These are phyloP conservation scores for Diplodus puntazzo DNA, from an alignment of 2,797 vertebrate genomes.

Conservation along the genomic window DNA sequence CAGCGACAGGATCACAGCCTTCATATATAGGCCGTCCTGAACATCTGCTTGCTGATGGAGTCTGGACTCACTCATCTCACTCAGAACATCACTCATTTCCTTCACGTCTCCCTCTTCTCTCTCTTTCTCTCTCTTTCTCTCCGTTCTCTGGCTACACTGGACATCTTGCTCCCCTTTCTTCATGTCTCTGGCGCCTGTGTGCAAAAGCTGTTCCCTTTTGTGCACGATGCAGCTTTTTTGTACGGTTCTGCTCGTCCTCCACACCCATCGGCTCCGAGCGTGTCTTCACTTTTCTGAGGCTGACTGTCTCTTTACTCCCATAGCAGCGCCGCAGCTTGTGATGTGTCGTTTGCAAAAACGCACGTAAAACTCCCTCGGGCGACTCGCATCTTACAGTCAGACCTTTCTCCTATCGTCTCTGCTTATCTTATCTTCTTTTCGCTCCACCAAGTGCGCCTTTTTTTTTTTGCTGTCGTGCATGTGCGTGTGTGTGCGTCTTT, in stretches of 20 bases:
- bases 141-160: constrained; percentile 50
- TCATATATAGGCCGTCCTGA: constrained; percentile 28
- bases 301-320: constrained; percentile 35
- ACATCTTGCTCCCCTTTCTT: constrained; percentile 58
- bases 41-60: constrained; percentile 69
- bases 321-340: constrained; percentile 33
- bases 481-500: constrained; percentile 22
- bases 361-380: constrained; percentile 9
- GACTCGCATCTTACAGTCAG: constrained; percentile 33
- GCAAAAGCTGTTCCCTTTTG: constrained; percentile 25
- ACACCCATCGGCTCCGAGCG: constrained; percentile 38
- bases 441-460: constrained; percentile 42
- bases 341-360: constrained; percentile 49
- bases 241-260: constrained; percentile 54
- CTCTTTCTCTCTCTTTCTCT: constrained; percentile 31
- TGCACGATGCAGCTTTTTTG: constrained; percentile 39
- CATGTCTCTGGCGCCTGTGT: constrained; percentile 50
- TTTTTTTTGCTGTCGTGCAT: constrained; percentile 20
- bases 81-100: constrained; percentile 57
- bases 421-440: constrained; percentile 18
- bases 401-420: constrained; percentile 6
- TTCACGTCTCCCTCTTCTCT: background rate
- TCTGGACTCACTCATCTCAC: constrained; percentile 64
- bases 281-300: constrained; percentile 38
- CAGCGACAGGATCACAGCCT: constrained; percentile 49